Evolutionary conservation across 2,113 vertebrate species (phyloP).

Genomic region (Sylvietta virens): DNA sequence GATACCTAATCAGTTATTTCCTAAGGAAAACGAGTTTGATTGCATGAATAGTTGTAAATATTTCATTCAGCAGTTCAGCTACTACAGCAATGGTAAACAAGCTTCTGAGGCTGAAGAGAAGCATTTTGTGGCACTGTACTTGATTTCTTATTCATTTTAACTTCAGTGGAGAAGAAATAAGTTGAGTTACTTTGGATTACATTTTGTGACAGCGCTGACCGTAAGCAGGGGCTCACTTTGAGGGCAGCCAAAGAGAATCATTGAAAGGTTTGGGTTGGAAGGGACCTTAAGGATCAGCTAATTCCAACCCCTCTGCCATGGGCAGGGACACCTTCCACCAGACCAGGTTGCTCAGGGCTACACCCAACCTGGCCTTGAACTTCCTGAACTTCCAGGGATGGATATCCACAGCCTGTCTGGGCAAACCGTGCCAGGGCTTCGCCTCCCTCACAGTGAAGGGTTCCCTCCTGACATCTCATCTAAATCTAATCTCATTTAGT

Average conservation of each 20-base stretch:
- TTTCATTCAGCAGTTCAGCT: slow-evolving; percentile 44
- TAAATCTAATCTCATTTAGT: neutral
- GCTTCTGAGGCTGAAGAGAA: neutral
- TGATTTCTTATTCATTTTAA: slow-evolving; percentile 41
- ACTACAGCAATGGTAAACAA: slow-evolving; percentile 26
- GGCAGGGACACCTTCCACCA: neutral
- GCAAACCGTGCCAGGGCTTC: neutral
- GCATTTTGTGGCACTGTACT: neutral
- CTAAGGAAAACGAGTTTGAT: slow-evolving; percentile 57
- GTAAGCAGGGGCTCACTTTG: neutral
- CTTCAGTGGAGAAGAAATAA: neutral
- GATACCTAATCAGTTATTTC: slow-evolving; percentile 63
- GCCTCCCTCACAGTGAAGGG: neutral
- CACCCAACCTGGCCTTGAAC: neutral
- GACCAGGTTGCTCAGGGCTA: neutral
- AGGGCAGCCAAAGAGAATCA: neutral
- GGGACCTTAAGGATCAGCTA: neutral
- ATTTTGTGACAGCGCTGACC: neutral
- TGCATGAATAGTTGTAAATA: slow-evolving; percentile 60
- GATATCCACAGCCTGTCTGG: neutral
- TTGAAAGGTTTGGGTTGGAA: neutral
- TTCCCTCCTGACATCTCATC: neutral
- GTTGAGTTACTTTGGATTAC: neutral
- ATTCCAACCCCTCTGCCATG: neutral
- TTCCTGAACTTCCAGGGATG: neutral